phyloP scores from a whole-genome alignment of 2,797 vertebrate species.

The Thunnus albacares region DNA sequence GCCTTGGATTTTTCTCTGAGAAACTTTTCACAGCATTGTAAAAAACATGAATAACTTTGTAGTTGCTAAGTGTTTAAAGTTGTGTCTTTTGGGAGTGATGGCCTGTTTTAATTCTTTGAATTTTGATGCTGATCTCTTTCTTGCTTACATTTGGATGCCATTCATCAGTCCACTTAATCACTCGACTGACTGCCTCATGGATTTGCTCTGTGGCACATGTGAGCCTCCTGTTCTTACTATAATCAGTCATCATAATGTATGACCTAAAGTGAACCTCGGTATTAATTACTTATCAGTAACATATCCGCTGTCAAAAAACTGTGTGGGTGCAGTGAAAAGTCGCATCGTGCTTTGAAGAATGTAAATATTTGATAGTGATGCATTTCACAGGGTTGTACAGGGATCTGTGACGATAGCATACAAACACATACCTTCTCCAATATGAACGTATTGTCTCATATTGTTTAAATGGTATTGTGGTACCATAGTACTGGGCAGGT shows the following conservation, averaged over 20 bases:
- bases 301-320: not conserved
- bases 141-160: too few relatives aligned
- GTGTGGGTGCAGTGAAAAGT: not conserved
- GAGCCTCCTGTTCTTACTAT: too few relatives aligned
- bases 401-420: constrained; percentile 10
- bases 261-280: not conserved
- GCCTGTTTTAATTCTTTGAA: too few relatives aligned
- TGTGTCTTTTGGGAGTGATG: too few relatives aligned
- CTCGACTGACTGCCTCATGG: too few relatives aligned
- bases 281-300: not conserved
- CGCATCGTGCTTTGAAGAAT: constrained; percentile 9
- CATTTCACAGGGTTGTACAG: not conserved
- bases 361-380: constrained; percentile 32
- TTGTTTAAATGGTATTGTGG: constrained; percentile 4
- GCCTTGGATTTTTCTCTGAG: too few relatives aligned
- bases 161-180: too few relatives aligned
- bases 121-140: too few relatives aligned
- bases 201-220: too few relatives aligned
- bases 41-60: too few relatives aligned
- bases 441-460: not conserved
- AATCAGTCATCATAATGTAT: not conserved
- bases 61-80: too few relatives aligned
- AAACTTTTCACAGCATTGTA: too few relatives aligned
- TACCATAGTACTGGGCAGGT: constrained; percentile 3
- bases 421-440: not conserved